These are phyloP conservation scores for Strigamia maritima DNA, from an alignment of 2,888 invertebrate species.

Conservation along the genomic window DNA sequence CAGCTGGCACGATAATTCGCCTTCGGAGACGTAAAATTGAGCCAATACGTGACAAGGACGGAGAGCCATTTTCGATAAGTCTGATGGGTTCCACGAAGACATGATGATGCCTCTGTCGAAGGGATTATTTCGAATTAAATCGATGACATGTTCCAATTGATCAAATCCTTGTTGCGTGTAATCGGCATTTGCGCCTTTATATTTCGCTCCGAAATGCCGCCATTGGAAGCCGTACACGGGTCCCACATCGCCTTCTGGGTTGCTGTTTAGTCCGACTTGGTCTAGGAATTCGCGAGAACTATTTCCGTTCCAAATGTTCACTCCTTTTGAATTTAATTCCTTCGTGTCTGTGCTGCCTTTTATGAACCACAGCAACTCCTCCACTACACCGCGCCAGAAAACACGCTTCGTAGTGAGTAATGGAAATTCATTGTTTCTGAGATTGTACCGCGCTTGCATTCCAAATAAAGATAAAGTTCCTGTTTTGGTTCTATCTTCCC, in stretches of 20 bases:
- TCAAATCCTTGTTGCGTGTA: slow-evolving; percentile 34
- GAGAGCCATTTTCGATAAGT: slow-evolving; percentile 40
- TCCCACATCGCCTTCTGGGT: slow-evolving; percentile 69
- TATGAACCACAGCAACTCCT: no score
- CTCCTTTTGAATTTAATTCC: no score
- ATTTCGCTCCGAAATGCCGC: slow-evolving; percentile 6
- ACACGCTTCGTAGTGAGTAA: no score
- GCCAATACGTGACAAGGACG: slow-evolving; percentile 41
- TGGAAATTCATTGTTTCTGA: no score
- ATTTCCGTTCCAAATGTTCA: no score
- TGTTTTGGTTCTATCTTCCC: no score
- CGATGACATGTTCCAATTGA: slow-evolving; percentile 38
- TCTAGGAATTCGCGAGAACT: no score
- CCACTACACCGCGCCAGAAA: no score
- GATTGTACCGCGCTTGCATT: no score
- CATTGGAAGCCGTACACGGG: slow-evolving; percentile 41
- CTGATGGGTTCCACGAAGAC: slow-evolving; percentile 40
- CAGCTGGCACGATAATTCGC: slow-evolving; percentile 39
- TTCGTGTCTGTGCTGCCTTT: no score
- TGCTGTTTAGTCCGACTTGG: slow-evolving; percentile 72
- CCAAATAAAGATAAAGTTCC: no score
- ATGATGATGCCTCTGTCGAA: slow-evolving; percentile 35
- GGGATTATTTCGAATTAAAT: slow-evolving; percentile 38
- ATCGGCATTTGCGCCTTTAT: not conserved
- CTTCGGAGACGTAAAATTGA: slow-evolving; percentile 42